Base-by-base conservation (phyloP, 2,888 invertebrate species). In the Ellobium chinense region DNA sequence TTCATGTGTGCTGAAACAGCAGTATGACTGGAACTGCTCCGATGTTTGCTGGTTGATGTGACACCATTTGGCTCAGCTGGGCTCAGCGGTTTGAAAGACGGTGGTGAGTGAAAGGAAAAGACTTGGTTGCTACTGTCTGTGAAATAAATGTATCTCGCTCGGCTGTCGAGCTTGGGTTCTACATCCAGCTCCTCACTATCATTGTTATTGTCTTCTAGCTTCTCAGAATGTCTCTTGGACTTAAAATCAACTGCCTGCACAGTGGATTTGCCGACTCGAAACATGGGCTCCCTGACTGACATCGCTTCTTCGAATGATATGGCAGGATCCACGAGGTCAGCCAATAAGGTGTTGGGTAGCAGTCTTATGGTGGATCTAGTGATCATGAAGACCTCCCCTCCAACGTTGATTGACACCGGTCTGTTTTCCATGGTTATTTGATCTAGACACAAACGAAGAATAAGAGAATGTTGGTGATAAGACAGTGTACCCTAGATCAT, bases 331-430 rank as follows among this genome's bases (percentile, higher is more conserved):
- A 31, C n/a, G 3, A 68, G 36, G 68, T 68, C 68, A 34, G 68
- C 68, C 68, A 68, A 36, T 21, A 68, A 31, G 18, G 68, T 36
- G 68, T 68, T 31, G 2, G 68, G 68, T 2, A 68, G n/a, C 2
- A 21, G 2, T 14, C 34, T 34, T 21, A 68, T 34, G 34, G 37
- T 36, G 68, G 68, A 31, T 14, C 36, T 34, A n/a, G 36, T 68
- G 68, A 36, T 68, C 7, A 36, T 18, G 18, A 68, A 68, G 27
- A 68, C 68, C n/a, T 68, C 36, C n/a, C 68, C 68, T 21, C 68
- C 68, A 36, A 68, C 68, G 36, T 68, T 68, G 7, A 68, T 31
- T 7, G 37, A 36, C 14, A 68, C 37, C 27, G 18, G 34, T 21
- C 68, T 21, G 9, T 31, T 68, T n/a, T 68, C 37, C 68, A 68